A percentile compares a stretch with the other conserved stretches of the same genome.
These are phyloP conservation scores for Gambusia yucatana DNA, from an alignment of 2,797 vertebrate species.

Conservation along the genomic window DNA sequence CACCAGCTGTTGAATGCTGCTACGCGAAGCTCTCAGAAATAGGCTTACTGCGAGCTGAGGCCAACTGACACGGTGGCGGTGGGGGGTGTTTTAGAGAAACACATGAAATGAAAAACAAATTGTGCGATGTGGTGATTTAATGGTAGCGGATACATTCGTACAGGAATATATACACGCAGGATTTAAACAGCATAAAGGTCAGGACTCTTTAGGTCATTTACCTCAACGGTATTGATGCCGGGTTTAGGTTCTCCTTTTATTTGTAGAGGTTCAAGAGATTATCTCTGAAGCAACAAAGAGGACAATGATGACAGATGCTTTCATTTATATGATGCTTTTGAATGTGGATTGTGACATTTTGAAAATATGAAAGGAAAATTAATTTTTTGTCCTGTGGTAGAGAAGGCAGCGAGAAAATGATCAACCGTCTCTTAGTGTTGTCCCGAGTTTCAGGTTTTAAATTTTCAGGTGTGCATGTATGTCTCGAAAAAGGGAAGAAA, in stretches of 20 bases:
- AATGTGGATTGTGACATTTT: constrained; percentile 7
- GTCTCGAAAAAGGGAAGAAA: background rate
- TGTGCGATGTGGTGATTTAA: constrained; percentile 31
- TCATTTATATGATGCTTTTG: background rate
- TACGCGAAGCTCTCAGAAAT: constrained; percentile 62
- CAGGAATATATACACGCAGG: constrained; percentile 2
- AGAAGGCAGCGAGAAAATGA: background rate
- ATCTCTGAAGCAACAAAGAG: background rate
- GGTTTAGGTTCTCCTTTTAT: constrained; percentile 6
- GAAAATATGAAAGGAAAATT: background rate
- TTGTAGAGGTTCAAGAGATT: constrained; percentile 5
- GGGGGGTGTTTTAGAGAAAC: constrained; percentile 42
- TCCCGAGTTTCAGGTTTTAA: background rate
- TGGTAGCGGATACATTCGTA: constrained; percentile 16
- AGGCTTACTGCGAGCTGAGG: constrained; percentile 45
- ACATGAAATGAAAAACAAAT: constrained; percentile 42
- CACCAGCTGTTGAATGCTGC: constrained; percentile 71
- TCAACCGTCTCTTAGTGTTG: background rate
- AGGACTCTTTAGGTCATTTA: constrained; percentile 8
- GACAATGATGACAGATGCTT: background rate
- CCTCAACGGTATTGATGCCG: background rate
- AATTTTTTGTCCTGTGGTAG: background rate
- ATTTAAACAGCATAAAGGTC: constrained; percentile 6
- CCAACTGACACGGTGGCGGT: constrained; percentile 26
- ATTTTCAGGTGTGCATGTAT: background rate